These are phyloP conservation scores for Crocallis elinguaria DNA, from an alignment of 2,888 invertebrate genomes.

Conservation along the genomic window DNA sequence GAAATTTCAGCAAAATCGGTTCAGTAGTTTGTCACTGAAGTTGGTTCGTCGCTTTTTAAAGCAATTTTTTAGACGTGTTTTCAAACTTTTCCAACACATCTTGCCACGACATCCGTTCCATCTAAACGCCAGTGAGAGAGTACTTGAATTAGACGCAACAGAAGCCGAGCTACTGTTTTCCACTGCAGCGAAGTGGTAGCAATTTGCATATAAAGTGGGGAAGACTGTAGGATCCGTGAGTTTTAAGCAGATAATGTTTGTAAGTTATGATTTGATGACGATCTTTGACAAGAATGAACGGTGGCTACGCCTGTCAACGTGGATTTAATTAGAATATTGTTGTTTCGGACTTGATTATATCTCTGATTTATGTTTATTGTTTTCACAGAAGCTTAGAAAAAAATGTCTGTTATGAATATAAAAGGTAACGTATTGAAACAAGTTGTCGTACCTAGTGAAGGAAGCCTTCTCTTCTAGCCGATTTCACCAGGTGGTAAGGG, in stretches of 20 bases:
- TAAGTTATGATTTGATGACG: constrained; percentile 30
- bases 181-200: constrained; percentile 20
- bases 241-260: constrained; percentile 26
- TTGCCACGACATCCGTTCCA: no score
- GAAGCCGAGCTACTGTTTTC: constrained; percentile 8
- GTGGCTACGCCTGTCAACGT: constrained; percentile 26
- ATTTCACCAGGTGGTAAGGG: no score
- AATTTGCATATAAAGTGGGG: constrained; percentile 32
- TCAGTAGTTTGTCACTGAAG: no score
- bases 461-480: no score
- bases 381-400: not conserved
- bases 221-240: constrained; percentile 24
- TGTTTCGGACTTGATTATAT: not conserved
- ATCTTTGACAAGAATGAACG: constrained; percentile 27
- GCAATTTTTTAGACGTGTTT: no score
- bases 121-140: not conserved
- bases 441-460: no score
- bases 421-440: no score
- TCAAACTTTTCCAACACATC: no score
- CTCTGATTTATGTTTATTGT: constrained; percentile 5
- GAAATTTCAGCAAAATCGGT: no score
- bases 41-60: no score
- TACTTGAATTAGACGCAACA: not conserved
- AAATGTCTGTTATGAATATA: no score
- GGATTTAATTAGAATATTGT: constrained; percentile 24